Conservation (phyloP, 2,113 vertebrate species). For the Scolopax mira region DNA sequence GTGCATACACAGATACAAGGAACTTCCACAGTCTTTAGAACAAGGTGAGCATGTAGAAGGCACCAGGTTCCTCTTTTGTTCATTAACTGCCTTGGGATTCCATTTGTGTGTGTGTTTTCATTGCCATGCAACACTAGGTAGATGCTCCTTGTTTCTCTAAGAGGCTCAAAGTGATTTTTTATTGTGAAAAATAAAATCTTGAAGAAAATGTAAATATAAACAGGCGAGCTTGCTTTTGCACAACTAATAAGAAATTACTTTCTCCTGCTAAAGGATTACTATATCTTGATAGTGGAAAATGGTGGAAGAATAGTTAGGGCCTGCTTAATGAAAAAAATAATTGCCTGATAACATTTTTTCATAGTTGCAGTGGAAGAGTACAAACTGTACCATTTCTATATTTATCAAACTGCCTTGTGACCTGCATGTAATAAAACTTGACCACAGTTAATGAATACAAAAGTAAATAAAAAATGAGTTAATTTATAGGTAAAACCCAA, state of each 20-base stretch:
- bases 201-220: background rate
- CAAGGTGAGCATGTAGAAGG: background rate
- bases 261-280: background rate
- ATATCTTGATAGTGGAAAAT: slow-evolving; percentile 26
- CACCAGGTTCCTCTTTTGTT: background rate
- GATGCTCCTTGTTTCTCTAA: background rate
- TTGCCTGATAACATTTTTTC: slow-evolving; percentile 47
- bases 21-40: background rate
- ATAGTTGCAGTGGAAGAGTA: background rate
- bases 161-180: background rate
- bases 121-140: background rate
- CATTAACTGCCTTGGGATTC: background rate
- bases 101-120: background rate
- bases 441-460: background rate
- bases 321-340: slow-evolving; percentile 60
- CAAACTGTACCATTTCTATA: background rate
- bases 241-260: background rate
- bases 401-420: slow-evolving; percentile 34
- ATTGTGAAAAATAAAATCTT: background rate
- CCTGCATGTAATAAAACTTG: background rate
- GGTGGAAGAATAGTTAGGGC: background rate
- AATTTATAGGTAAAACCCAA: background rate
- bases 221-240: background rate
- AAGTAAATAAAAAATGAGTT: background rate
- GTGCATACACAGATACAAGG: background rate